Conservation (phyloP, 2,113 vertebrate species). For the Columba janthina region DNA sequence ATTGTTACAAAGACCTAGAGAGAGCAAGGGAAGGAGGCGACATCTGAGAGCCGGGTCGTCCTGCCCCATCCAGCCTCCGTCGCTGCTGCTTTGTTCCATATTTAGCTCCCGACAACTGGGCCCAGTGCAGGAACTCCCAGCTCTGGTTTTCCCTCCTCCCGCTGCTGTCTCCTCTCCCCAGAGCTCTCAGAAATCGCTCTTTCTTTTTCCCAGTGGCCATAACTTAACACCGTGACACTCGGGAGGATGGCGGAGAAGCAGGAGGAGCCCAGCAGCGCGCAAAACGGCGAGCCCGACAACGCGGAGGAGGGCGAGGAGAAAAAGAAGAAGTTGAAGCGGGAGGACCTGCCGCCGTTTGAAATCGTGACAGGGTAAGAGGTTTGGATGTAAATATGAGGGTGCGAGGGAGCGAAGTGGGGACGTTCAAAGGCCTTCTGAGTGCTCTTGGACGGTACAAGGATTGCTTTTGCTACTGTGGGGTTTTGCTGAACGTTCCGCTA, state of each 20-base stretch:
- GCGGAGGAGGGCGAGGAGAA: constrained; percentile 38
- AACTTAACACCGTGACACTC: not conserved
- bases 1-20: not conserved
- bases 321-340: constrained; percentile 72
- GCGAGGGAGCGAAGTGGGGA: not conserved
- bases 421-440: not conserved
- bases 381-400: not conserved
- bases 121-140: constrained; percentile 34
- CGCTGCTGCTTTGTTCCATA: constrained; percentile 57
- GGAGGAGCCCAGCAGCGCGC: constrained; percentile 61
- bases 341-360: constrained; percentile 90
- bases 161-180: not conserved
- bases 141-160: constrained; percentile 29
- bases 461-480: not conserved
- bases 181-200: constrained; percentile 13
- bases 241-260: constrained; percentile 77
- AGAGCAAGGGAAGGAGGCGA: constrained; percentile 41
- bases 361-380: constrained; percentile 89
- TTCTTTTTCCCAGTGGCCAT: not conserved
- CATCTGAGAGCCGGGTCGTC: constrained; percentile 34
- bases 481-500: not conserved
- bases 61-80: constrained; percentile 5
- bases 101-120: constrained; percentile 77
- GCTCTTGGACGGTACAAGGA: fast-evolving
- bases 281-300: constrained; percentile 70